Percentiles rank a stretch among this genome's conserved stretches.
Evolutionary conservation across 2,113 vertebrate species (phyloP).

Genomic region (Platysteira castanea): DNA sequence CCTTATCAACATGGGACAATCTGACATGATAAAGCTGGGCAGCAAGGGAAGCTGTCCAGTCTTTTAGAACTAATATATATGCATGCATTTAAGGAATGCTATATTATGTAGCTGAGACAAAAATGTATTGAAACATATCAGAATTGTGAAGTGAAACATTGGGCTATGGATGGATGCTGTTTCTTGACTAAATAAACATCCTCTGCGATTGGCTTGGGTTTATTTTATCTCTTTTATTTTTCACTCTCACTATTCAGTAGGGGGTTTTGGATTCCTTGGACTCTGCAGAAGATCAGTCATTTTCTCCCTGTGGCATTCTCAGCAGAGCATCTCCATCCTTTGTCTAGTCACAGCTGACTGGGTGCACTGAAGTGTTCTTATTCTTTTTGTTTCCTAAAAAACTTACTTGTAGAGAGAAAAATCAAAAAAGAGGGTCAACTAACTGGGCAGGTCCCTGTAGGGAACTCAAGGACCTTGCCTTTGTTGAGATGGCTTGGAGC

Average conservation of each 20-base stretch:
- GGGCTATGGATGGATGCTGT: not conserved
- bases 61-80: not conserved
- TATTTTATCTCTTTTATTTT: constrained; percentile 9
- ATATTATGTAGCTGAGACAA: not conserved
- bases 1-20: not conserved
- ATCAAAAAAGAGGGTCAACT: not conserved
- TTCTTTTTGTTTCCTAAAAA: not conserved
- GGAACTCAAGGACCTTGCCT: not conserved
- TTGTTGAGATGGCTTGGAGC: not conserved
- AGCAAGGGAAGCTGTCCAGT: not conserved
- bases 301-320: constrained; percentile 12
- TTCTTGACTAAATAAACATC: not conserved
- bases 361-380: not conserved
- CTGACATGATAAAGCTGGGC: not conserved
- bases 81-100: not conserved
- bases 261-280: not conserved
- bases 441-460: not conserved
- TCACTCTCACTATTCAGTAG: not conserved
- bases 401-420: not conserved
- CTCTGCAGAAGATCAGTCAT: not conserved
- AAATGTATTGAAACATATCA: not conserved
- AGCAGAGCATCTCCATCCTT: not conserved
- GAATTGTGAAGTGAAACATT: not conserved
- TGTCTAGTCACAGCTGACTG: constrained; percentile 12
- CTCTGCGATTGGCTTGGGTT: not conserved